Base-by-base conservation (phyloP, 2,888 invertebrate species). In the Tenthredo amoena region DNA sequence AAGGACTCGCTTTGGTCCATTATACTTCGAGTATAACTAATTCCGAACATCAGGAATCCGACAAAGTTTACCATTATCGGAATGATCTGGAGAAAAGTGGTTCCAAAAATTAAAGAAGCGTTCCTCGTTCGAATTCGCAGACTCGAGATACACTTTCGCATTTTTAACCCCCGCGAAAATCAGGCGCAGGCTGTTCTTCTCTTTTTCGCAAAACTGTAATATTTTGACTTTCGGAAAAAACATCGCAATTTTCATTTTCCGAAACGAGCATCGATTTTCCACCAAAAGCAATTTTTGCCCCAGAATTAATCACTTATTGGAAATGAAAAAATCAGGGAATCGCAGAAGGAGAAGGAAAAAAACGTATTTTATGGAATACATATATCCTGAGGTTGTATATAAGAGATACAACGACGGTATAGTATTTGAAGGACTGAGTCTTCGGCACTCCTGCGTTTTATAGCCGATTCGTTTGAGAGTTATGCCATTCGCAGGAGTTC, bases 401-500 rank as follows among this genome's bases (percentile, higher is more conserved):
- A 15, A 6, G 47, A 26, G 50, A 77, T 77, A 77, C 77, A 55
- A 55, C 26, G 50, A 18, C 15, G 5, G 47, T 50, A 77, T 31
- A 50, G 55, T 9, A 26, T 77, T 77, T 77, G 76, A 76, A 76
- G 76, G 47, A 76, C 43, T 76, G 37, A 37, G 76, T 77, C 77
- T 34, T 77, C 62, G 37, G 26, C 40, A 81, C 31, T 58, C 62
- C 81, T 81, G 81, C 81, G 81, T 81, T 81, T 81, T 62, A 81
- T 81, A 34, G 81, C 62, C 62, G 81, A 62, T 81, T 81, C 62
- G 21, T n/a, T 81, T 37, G 21, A 58, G 81, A 81, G 81, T 81
- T 62, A 81, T 81, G 81, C 81, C 81, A 62, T 81, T 81, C 81
- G 81, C 81, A 81, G 62, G 37, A 55, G 37, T 31, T 62, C 15